phyloP scores from a whole-genome alignment of 2,113 vertebrate species.

The Callipepla californica region DNA sequence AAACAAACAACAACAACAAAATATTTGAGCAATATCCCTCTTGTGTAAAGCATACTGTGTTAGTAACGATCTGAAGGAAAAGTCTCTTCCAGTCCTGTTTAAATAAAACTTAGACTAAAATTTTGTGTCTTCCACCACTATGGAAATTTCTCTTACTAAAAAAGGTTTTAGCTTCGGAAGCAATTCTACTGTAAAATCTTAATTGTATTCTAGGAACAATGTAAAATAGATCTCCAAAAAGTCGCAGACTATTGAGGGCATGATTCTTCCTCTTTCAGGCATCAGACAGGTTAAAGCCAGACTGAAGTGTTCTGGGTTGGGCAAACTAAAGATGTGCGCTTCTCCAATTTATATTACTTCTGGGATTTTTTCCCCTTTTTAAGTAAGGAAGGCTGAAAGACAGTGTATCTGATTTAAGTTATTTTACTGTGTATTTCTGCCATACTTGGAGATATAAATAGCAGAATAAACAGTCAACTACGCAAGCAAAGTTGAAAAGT shows the following conservation, averaged over 20 bases:
- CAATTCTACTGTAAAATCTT: neutral
- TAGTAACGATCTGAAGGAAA: neutral
- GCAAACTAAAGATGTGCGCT: neutral
- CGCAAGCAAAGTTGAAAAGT: constrained; percentile 71
- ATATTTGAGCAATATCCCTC: neutral
- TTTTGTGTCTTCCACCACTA: neutral
- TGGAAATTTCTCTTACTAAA: neutral
- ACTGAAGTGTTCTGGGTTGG: neutral
- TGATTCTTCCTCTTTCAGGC: neutral
- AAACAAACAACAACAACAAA: neutral
- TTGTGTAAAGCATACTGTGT: neutral
- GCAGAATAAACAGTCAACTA: constrained; percentile 68
- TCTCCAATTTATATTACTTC: neutral
- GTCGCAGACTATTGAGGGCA: too few species aligned
- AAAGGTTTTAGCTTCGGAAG: neutral
- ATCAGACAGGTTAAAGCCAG: neutral
- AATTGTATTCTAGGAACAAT: neutral
- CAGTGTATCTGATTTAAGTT: constrained; percentile 50
- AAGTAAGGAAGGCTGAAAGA: constrained; percentile 47
- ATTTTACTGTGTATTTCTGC: constrained; percentile 69
- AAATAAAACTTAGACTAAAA: neutral
- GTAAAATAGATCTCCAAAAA: neutral
- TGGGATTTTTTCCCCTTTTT: constrained; percentile 65
- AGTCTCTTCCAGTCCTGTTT: neutral
- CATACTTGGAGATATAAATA: constrained; percentile 75